Evolutionary conservation across 2,113 vertebrate genomes (phyloP), one percentile per base, ranked within the genome.

Genomic region (Arizona elegans): DNA sequence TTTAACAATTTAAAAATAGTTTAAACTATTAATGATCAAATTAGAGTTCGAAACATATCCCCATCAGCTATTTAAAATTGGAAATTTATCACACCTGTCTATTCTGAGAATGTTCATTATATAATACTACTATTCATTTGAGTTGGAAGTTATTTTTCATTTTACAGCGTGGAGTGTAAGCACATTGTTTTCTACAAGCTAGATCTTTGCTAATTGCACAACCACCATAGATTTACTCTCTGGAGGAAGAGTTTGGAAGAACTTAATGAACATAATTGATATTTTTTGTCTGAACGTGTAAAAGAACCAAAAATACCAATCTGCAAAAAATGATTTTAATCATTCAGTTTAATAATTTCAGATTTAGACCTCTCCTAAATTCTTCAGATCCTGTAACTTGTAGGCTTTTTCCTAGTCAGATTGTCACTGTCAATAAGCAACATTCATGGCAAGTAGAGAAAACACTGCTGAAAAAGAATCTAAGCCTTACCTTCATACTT

Each of bases 401-500:
- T 15, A 54, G 33, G 11, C 53, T 56, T 38, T 38, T 54, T 91
- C 53, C 33, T 86, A 8, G 13, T 75, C 54, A 58, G 75, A 70
- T 52, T 62, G 56, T 38, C n/a, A 56, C 87, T 33, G n/a, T 52
- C 87, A 88, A 55, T 55, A 33, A 33, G 15, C 29, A 38, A 56
- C 19, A 23, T 89, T 58, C 38, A 62, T 8, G 19, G 8, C 29
- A 62, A 87, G 29, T n/a, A n/a, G 19, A 10, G 43, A 62, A 86
- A 38, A 53, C 17, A 13, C 52, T 17, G 55, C 29, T 58, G 15
- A 91, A 87, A 87, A 47, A 85, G 15, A 38, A 70, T 33, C 3
- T 88, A 75, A 92, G 33, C 88, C 97, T 97, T 96, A 98, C 98
- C 97, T 98, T 98, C 91, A 98, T 50, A 86, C 91, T 97, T 15